A percentile compares a stretch with the other conserved stretches of the same genome.
phyloP scores from a whole-genome alignment of 1,140 invertebrate species.

The Odontomachus brunneus region DNA sequence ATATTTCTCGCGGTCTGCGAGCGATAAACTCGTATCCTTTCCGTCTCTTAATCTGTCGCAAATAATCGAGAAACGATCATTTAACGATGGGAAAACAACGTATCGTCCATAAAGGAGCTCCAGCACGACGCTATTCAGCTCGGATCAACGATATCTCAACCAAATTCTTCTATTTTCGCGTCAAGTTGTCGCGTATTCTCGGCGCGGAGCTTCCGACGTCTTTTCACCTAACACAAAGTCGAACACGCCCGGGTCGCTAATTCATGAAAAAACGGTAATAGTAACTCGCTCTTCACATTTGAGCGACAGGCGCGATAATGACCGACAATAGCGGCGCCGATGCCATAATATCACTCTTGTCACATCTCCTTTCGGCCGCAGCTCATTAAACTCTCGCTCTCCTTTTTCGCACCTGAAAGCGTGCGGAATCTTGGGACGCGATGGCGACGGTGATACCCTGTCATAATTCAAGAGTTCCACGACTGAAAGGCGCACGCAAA shows the following conservation, averaged over 20 bases:
- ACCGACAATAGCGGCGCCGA: neutral
- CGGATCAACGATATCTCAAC: too few relatives aligned
- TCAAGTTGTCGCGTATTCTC: neutral
- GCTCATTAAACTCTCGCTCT: conserved; percentile 19
- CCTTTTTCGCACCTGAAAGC: conserved; percentile 13
- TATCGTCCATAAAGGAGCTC: too few relatives aligned
- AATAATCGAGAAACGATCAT: too few relatives aligned
- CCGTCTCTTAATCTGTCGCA: too few relatives aligned
- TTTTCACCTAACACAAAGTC: neutral
- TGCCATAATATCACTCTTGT: conserved; percentile 10
- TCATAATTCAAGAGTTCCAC: conserved; percentile 51
- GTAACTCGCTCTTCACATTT: conserved; percentile 2
- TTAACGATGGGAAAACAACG: too few relatives aligned
- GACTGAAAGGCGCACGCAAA: conserved; percentile 27
- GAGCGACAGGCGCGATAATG: neutral
- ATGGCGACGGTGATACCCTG: conserved; percentile 23
- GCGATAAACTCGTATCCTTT: too few relatives aligned
- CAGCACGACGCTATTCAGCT: too few relatives aligned
- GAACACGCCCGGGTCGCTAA: neutral
- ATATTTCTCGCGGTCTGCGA: neutral
- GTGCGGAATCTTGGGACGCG: neutral
- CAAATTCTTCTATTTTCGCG: neutral
- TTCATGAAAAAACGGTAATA: conserved; percentile 9
- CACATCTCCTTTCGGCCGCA: conserved; percentile 5
- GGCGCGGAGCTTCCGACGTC: too few relatives aligned